These are phyloP conservation scores for Caerostris extrusa DNA, from an alignment of 1,140 invertebrate species.

Conservation along the genomic window DNA sequence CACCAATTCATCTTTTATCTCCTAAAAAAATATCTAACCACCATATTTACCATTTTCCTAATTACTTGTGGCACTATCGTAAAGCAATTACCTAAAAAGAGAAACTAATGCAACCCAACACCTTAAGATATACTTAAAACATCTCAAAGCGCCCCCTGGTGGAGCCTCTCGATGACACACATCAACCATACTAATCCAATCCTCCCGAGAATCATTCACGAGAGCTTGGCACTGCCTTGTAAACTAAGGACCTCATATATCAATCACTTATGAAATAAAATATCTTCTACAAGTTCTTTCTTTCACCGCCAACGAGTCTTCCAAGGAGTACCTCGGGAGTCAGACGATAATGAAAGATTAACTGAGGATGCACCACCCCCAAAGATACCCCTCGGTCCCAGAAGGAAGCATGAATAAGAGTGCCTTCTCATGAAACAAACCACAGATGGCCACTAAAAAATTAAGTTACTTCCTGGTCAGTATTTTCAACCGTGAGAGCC, in stretches of 20 bases:
- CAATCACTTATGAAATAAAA: constrained; percentile 40
- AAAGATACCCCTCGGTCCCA: not conserved
- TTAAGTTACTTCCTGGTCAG: constrained; percentile 2
- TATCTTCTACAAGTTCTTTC: not conserved
- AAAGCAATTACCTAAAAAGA: not conserved
- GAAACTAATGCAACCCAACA: not conserved
- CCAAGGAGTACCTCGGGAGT: not conserved
- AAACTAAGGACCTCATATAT: not conserved
- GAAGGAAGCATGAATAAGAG: not conserved
- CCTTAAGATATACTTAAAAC: not conserved
- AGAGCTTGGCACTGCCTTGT: not conserved
- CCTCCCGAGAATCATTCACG: not conserved
- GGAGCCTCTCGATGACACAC: not conserved
- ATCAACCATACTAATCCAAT: not conserved
- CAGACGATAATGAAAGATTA: constrained; percentile 13
- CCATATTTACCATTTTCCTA: not conserved
- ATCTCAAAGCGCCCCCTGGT: constrained; percentile 19
- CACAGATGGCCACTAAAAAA: constrained; percentile 6
- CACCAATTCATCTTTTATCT: not conserved
- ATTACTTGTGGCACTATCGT: not conserved
- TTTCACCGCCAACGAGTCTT: not conserved
- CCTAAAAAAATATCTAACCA: not conserved
- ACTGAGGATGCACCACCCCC: not conserved
- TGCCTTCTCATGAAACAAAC: not conserved
- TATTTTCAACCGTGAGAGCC: not conserved